These are phyloP conservation scores for Syritta pipiens DNA, from an alignment of 2,888 invertebrate genomes.

Conservation along the genomic window DNA sequence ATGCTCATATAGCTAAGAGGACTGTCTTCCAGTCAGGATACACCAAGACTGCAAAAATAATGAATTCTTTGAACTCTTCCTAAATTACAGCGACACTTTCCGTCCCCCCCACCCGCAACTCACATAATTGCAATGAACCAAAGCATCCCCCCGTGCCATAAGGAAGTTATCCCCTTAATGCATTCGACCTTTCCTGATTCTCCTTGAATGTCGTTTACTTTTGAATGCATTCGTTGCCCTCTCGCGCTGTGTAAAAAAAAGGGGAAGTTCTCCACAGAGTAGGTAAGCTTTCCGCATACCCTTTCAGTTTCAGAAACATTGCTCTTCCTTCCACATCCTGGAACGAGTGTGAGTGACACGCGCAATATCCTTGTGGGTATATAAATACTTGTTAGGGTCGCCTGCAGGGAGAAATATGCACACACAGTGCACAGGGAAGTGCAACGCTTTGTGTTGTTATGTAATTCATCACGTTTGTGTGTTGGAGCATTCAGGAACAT, in stretches of 20 bases:
- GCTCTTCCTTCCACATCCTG: slow-evolving; percentile 32
- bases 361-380: slow-evolving; percentile 39
- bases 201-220: slow-evolving; percentile 53
- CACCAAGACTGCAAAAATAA: too few relatives aligned
- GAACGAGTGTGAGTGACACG: slow-evolving; percentile 9
- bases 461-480: slow-evolving; percentile 42
- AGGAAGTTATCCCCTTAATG: slow-evolving; percentile 56
- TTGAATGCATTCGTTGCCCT: slow-evolving; percentile 62
- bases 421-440: slow-evolving; percentile 8
- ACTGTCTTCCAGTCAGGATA: too few relatives aligned
- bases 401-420: slow-evolving; percentile 9
- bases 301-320: not conserved
- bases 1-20: too few relatives aligned
- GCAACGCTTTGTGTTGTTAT: slow-evolving; percentile 21
- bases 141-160: slow-evolving; percentile 9
- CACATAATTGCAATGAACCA: slow-evolving; percentile 4
- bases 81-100: not conserved
- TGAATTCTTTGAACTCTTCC: too few relatives aligned
- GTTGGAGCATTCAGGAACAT: not conserved
- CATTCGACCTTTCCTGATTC: slow-evolving; percentile 58
- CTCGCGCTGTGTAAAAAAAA: slow-evolving; percentile 2
- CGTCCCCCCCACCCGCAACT: not conserved
- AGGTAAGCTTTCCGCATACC: slow-evolving; percentile 1
- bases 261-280: slow-evolving; percentile 12
- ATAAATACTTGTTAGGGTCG: slow-evolving; percentile 10